Evolutionary conservation across 1,140 invertebrate genomes (phyloP).

Genomic region (Drosophila simulans): DNA sequence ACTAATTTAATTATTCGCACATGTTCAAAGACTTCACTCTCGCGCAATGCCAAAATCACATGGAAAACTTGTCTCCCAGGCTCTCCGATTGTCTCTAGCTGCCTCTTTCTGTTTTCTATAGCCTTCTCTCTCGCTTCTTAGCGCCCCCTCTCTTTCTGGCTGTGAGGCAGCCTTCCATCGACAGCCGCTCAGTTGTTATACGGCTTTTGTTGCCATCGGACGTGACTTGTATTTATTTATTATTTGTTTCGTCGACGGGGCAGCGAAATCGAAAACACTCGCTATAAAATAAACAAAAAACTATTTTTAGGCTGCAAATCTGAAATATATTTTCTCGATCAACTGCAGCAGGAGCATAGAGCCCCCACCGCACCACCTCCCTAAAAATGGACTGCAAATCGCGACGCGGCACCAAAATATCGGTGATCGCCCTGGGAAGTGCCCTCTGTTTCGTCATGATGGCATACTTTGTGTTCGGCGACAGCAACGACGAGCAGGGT

Average conservation of each 20-base stretch:
- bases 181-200: constrained; percentile 51
- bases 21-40: constrained; percentile 16
- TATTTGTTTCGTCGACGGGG: constrained; percentile 1
- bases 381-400: constrained; percentile 77
- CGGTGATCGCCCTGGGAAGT: constrained; percentile 76
- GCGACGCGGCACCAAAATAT: constrained; percentile 82
- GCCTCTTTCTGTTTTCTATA: constrained; percentile 3
- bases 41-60: constrained; percentile 1
- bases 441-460: constrained; percentile 81
- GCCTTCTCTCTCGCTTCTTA: constrained; percentile 8
- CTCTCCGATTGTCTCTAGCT: not conserved
- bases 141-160: constrained; percentile 11
- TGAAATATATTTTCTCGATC: constrained; percentile 44
- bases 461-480: constrained; percentile 83
- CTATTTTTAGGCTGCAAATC: constrained; percentile 76
- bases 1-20: constrained; percentile 73
- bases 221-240: constrained; percentile 41
- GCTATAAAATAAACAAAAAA: constrained; percentile 69
- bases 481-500: constrained; percentile 81
- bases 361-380: not conserved
- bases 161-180: constrained; percentile 19
- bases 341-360: constrained; percentile 53
- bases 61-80: not conserved
- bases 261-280: constrained; percentile 36
- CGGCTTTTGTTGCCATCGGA: constrained; percentile 48